Conservation (phyloP, 2,888 invertebrate genomes). For the Metacarcinus magister region DNA sequence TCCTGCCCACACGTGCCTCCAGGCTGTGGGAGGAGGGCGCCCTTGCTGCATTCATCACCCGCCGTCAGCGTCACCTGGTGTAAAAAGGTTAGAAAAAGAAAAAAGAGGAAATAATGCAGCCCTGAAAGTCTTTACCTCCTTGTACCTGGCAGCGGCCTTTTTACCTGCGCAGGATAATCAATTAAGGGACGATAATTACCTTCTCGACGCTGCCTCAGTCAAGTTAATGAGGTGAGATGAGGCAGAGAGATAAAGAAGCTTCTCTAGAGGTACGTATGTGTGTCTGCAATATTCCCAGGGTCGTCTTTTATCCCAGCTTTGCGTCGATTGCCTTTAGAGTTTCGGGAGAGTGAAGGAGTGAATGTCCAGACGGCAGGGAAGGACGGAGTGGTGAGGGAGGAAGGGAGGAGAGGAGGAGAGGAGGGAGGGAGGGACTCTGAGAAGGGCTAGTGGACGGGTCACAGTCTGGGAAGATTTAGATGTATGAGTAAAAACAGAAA, state of each 20-base stretch:
- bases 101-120: background rate
- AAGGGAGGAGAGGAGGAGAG: background rate
- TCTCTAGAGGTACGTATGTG: background rate
- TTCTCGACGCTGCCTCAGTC: conserved; percentile 26
- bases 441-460: background rate
- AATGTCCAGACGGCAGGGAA: background rate
- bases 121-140: conserved; percentile 12
- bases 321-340: background rate
- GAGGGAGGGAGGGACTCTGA: background rate
- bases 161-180: conserved; percentile 26
- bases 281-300: background rate
- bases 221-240: conserved; percentile 26
- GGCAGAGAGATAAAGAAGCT: conserved; percentile 15
- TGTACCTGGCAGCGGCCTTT: conserved; percentile 1
- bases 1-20: background rate
- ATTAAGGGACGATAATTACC: conserved; percentile 14
- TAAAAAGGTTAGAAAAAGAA: background rate
- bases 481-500: background rate
- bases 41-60: conserved; percentile 1
- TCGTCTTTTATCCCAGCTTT: background rate
- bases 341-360: background rate
- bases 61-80: conserved; percentile 2
- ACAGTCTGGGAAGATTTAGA: background rate
- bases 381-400: background rate
- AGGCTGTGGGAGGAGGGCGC: background rate